Percentiles rank a stretch among this genome's conserved stretches.
Conservation (phyloP, 2,797 vertebrate species). For the Esox masquinongy region DNA sequence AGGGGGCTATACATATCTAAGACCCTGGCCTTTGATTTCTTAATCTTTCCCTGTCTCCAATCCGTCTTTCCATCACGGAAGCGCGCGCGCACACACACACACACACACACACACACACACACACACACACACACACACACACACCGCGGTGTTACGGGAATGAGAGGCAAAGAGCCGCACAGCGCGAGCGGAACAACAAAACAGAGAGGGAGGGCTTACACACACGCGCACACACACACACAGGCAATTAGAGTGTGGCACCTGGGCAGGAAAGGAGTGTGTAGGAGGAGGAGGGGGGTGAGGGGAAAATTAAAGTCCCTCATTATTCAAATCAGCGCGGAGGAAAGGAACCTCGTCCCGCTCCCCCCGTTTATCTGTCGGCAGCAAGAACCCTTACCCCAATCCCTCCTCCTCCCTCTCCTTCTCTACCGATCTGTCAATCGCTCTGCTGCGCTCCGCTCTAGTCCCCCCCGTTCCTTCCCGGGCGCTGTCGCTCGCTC, state of each 20-base stretch:
- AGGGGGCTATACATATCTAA: too few species aligned
- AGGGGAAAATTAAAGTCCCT: conserved; percentile 39
- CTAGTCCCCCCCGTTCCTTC: conserved; percentile 17
- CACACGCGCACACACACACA: conserved; percentile 16
- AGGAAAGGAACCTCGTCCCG: conserved; percentile 31
- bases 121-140: not conserved
- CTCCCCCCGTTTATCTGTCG: conserved; percentile 25
- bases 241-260: conserved; percentile 26
- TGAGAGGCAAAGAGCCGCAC: conserved; percentile 1
- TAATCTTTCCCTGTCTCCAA: too few species aligned
- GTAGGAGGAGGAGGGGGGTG: not conserved
- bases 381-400: not conserved
- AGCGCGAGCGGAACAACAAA: conserved; percentile 21
- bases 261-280: not conserved
- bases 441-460: conserved; percentile 2
- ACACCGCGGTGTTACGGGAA: not conserved
- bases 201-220: conserved; percentile 16
- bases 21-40: too few species aligned
- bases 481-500: conserved; percentile 18
- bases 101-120: not conserved
- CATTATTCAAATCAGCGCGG: conserved; percentile 51
- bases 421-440: conserved; percentile 5
- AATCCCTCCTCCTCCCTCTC: conserved; percentile 12
- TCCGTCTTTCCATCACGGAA: not conserved
- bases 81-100: too few species aligned